Percentiles rank a stretch among this genome's conserved stretches.
These are phyloP conservation scores for Indri indri DNA, from an alignment of 2,113 vertebrate genomes.

Conservation along the genomic window DNA sequence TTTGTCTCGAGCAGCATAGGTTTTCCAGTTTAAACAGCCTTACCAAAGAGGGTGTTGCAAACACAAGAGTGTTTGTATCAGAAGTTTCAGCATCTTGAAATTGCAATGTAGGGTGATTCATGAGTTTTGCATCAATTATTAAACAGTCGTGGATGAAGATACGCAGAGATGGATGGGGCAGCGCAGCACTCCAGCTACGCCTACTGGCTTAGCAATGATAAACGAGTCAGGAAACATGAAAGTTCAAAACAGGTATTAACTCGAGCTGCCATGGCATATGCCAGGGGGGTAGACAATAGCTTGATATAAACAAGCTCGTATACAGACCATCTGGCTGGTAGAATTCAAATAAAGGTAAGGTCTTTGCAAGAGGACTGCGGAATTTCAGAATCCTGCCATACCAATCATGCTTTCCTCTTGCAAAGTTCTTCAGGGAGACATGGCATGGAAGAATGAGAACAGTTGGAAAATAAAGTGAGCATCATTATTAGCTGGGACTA, in stretches of 20 bases:
- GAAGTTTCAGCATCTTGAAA: conserved; percentile 36
- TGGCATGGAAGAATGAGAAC: not conserved
- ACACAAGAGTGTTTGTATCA: not conserved
- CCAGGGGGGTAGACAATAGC: not conserved
- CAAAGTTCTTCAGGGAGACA: not conserved
- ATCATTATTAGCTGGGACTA: not conserved
- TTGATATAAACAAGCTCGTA: not conserved
- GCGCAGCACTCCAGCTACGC: not conserved
- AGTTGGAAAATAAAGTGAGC: not conserved
- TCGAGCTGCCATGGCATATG: not conserved
- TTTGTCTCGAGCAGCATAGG: not conserved
- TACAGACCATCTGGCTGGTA: not conserved
- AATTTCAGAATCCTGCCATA: not conserved
- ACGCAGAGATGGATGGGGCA: conserved; percentile 33
- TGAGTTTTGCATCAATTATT: conserved; percentile 68
- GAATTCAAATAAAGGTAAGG: not conserved
- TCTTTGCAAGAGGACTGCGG: not conserved
- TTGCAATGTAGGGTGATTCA: conserved; percentile 56
- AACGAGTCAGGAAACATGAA: conserved; percentile 50
- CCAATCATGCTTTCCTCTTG: not conserved
- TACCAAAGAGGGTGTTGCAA: not conserved
- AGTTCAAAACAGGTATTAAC: conserved; percentile 53
- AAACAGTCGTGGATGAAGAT: conserved; percentile 56
- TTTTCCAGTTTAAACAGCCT: not conserved
- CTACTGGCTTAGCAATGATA: conserved; percentile 45